phyloP scores from a whole-genome alignment of 2,113 vertebrate genomes.

The Patagioenas fasciata region DNA sequence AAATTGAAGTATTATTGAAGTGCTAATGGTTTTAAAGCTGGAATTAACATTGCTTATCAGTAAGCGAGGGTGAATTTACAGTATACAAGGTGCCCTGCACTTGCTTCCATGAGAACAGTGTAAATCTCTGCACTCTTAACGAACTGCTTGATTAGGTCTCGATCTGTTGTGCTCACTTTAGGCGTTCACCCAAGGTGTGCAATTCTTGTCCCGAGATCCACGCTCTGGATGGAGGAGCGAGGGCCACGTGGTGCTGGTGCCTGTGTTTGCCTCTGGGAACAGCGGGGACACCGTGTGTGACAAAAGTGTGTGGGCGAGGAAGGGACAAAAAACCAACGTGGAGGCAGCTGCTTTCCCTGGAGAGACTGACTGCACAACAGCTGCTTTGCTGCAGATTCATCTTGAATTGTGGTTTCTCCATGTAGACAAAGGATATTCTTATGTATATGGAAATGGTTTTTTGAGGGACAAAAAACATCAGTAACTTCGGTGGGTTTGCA shows the following conservation, averaged over 20 bases:
- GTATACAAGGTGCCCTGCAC: neutral
- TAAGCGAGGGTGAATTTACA: neutral
- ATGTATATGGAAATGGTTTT: neutral
- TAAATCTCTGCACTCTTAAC: neutral
- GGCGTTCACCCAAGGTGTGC: fast-evolving
- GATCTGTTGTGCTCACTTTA: fast-evolving
- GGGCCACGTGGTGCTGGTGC: neutral
- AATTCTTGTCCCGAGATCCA: fast-evolving
- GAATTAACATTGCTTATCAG: neutral
- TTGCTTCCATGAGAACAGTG: neutral
- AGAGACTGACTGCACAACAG: neutral
- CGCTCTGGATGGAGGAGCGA: neutral
- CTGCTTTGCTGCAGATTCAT: neutral
- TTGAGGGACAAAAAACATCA: neutral
- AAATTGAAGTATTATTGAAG: neutral
- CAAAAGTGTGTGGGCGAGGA: neutral
- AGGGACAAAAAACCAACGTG: neutral
- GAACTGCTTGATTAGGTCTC: neutral
- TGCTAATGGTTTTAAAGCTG: neutral
- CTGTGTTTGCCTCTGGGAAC: fast-evolving
- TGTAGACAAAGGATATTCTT: neutral
- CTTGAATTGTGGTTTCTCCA: neutral
- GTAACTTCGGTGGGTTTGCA: neutral
- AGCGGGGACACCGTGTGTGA: neutral
- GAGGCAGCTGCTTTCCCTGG: neutral